Evolutionary conservation across 2,113 vertebrate species (phyloP).

Genomic region (Kryptolebias marmoratus): DNA sequence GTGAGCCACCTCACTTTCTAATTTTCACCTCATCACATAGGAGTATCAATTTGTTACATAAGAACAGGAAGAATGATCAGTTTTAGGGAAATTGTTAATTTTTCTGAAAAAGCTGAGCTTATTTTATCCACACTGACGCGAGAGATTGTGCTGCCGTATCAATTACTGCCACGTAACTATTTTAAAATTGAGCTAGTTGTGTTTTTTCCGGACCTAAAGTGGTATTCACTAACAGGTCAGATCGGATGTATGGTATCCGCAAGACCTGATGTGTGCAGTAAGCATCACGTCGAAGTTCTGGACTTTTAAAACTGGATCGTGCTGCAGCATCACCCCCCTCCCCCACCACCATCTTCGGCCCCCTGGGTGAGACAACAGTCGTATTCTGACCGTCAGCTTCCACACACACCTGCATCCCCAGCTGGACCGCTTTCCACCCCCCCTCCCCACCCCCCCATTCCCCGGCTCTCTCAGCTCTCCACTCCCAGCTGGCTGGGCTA

Average conservation of each 20-base stretch:
- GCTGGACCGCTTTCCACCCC: slow-evolving; percentile 68
- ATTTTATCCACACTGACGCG: no score
- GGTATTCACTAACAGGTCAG: no score
- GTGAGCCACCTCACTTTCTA: no score
- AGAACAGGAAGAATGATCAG: no score
- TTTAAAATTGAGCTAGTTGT: no score
- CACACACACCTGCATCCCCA: slow-evolving; percentile 82
- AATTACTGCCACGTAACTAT: no score
- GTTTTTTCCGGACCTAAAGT: no score
- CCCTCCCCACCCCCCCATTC: slow-evolving; percentile 33
- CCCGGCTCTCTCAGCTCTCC: slow-evolving; percentile 76
- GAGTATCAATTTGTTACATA: neutral
- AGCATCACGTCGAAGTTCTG: slow-evolving; percentile 6
- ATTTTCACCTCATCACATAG: no score
- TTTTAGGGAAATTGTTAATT: no score
- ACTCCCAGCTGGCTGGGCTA: slow-evolving; percentile 88
- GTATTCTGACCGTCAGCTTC: slow-evolving; percentile 74
- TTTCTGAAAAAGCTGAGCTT: no score
- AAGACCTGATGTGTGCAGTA: neutral
- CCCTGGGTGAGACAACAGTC: slow-evolving; percentile 69
- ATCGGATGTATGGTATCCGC: neutral
- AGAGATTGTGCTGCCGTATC: no score
- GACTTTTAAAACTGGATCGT: slow-evolving; percentile 31
- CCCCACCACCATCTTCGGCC: slow-evolving; percentile 26
- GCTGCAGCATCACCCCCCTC: slow-evolving; percentile 24